Conservation (phyloP, 2,888 invertebrate genomes). For the Callimorpha dominula region DNA sequence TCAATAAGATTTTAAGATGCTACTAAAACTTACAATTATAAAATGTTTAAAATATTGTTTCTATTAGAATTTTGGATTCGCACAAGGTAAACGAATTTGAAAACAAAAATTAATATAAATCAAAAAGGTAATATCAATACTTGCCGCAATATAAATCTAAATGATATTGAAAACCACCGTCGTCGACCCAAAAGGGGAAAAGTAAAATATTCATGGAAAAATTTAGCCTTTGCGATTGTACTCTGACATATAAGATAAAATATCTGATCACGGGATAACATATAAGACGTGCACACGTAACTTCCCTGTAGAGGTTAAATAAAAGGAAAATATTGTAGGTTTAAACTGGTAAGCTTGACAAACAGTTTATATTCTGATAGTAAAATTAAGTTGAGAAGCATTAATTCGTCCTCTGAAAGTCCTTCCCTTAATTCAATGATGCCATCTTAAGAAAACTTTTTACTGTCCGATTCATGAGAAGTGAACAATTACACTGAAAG, state of each 20-base stretch:
- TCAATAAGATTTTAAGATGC: no score
- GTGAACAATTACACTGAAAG: no score
- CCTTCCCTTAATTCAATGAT: no score
- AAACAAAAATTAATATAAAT: conserved; percentile 26
- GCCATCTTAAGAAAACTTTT: no score
- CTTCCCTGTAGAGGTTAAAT: not conserved
- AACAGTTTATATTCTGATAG: not conserved
- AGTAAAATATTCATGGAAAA: conserved; percentile 65
- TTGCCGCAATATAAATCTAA: conserved; percentile 59
- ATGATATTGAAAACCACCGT: conserved; percentile 58
- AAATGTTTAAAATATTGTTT: no score
- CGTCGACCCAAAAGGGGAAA: conserved; percentile 52
- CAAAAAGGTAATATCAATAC: conserved; percentile 54
- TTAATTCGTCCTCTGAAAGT: no score
- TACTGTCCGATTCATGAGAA: no score
- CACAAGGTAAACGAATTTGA: conserved; percentile 37
- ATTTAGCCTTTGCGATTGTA: conserved; percentile 30
- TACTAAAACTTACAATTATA: no score
- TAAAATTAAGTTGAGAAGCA: no score
- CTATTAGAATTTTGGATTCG: no score
- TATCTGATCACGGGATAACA: conserved; percentile 24
- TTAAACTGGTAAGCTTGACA: not conserved
- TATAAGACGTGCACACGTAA: not conserved
- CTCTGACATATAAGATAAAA: conserved; percentile 22
- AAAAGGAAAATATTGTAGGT: not conserved